These are phyloP conservation scores for Dasyurus viverrinus DNA, from an alignment of 2,113 vertebrate genomes.

Conservation along the genomic window DNA sequence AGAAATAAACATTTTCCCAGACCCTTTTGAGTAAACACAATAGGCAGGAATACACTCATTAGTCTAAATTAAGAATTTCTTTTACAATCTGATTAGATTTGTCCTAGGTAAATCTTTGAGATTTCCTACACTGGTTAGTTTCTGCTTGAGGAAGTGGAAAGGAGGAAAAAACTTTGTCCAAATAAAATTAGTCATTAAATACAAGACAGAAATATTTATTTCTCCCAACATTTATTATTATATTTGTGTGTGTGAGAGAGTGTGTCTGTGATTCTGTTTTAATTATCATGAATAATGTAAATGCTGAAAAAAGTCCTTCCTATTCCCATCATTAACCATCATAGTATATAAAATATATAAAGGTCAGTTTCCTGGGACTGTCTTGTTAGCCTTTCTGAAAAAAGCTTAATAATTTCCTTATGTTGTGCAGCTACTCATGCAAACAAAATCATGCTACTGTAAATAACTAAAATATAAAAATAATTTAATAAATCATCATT, in stretches of 20 bases:
- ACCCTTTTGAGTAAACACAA: neutral
- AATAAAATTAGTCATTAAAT: neutral
- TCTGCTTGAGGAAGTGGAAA: neutral
- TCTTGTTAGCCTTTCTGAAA: too few relatives aligned
- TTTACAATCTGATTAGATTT: neutral
- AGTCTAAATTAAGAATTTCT: neutral
- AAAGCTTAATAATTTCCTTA: too few relatives aligned
- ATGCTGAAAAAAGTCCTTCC: too few relatives aligned
- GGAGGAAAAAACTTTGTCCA: too few relatives aligned
- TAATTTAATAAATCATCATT: neutral
- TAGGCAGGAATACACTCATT: neutral
- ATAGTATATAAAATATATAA: too few relatives aligned
- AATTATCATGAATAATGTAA: too few relatives aligned
- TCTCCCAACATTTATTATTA: neutral
- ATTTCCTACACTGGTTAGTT: neutral
- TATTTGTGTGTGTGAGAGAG: too few relatives aligned
- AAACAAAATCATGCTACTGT: neutral
- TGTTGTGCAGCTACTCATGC: too few relatives aligned
- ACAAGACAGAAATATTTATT: neutral
- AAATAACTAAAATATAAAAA: neutral
- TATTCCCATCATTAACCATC: too few relatives aligned
- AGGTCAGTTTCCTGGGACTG: too few relatives aligned
- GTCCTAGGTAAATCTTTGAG: neutral
- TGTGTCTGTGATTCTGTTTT: too few relatives aligned
- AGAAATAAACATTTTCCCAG: neutral